phyloP scores from a whole-genome alignment of 2,797 vertebrate species.

The Acrocephalus scirpaceus region DNA sequence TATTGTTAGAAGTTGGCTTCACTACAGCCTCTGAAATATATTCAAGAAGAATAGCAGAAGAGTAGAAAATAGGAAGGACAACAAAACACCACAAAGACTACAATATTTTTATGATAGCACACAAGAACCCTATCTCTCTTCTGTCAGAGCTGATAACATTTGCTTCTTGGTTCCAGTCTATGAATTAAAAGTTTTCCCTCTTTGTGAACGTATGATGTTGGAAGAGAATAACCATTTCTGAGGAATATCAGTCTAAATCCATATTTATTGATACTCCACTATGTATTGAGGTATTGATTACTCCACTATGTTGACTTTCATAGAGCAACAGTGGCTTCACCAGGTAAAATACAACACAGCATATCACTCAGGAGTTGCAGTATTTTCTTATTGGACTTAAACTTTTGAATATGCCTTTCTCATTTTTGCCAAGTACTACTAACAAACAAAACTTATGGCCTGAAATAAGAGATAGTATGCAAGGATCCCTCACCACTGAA shows the following conservation, averaged over 20 bases:
- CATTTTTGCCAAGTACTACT: background rate
- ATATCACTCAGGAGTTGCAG: background rate
- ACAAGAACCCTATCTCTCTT: accelerated
- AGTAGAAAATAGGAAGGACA: background rate
- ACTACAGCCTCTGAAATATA: background rate
- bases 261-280: background rate
- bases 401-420: background rate
- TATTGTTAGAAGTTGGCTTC: background rate
- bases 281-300: background rate
- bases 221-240: background rate
- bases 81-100: background rate
- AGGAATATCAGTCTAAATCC: background rate
- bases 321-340: background rate
- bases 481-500: accelerated
- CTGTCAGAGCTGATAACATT: background rate
- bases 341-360: background rate
- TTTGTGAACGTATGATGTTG: background rate
- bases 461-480: background rate
- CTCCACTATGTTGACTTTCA: background rate
- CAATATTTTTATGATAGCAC: background rate
- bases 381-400: background rate
- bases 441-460: background rate
- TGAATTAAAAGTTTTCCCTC: background rate
- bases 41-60: background rate
- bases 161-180: background rate